These are phyloP conservation scores for Platycnemis pennipes DNA, from an alignment of 2,888 invertebrate species.

Conservation along the genomic window DNA sequence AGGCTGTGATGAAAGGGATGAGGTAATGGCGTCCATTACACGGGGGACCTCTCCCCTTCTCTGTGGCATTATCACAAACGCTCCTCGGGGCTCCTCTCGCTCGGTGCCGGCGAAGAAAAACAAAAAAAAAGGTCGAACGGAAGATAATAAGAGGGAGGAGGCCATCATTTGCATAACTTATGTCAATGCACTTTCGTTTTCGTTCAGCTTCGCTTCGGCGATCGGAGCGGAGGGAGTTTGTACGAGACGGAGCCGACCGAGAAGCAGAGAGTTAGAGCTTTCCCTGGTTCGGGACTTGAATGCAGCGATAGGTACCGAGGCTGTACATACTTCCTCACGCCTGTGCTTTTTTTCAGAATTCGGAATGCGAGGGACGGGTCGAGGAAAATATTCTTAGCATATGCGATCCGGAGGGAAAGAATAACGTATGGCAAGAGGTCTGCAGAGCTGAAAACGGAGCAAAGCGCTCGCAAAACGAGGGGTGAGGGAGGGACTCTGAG, in stretches of 20 bases:
- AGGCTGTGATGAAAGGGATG: conserved; percentile 39
- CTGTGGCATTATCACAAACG: conserved; percentile 46
- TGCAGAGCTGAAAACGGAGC: neutral
- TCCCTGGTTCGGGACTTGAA: neutral
- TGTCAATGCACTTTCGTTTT: conserved; percentile 66
- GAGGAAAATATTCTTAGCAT: neutral
- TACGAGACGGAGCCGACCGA: neutral
- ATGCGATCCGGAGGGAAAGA: neutral
- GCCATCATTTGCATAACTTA: conserved; percentile 61
- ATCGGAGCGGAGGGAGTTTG: neutral
- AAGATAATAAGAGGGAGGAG: conserved; percentile 41
- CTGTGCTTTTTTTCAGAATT: neutral
- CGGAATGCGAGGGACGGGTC: neutral
- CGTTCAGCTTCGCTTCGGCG: conserved; percentile 28
- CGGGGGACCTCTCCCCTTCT: too few relatives aligned
- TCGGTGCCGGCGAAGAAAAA: neutral
- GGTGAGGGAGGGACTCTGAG: neutral
- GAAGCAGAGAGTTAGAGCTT: neutral
- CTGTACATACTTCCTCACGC: too few relatives aligned
- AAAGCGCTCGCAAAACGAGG: neutral
- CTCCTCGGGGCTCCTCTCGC: conserved; percentile 49
- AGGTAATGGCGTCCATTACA: conserved; percentile 36
- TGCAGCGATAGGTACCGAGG: neutral
- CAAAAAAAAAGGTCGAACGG: conserved; percentile 8
- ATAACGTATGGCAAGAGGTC: neutral